A percentile compares a stretch with the other conserved stretches of the same genome.
Evolutionary conservation across 92 coral and sea anemone genomes (phyloP).

Genomic region (Actinostola sp.): DNA sequence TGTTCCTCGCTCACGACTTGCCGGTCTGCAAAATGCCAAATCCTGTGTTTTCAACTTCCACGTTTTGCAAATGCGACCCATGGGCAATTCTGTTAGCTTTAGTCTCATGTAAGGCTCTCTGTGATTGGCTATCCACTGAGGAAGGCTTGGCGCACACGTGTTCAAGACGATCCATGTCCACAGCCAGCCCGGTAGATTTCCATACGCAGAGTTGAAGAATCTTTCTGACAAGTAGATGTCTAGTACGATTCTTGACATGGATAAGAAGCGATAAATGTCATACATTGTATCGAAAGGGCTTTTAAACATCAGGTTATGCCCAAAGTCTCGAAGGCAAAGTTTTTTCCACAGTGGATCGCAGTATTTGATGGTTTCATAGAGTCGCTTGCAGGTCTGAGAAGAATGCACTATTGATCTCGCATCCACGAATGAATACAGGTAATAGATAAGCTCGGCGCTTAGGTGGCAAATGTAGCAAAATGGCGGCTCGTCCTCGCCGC

Average conservation of each 20-base stretch:
- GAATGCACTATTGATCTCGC: slow-evolving; percentile 61
- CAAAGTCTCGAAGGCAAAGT: slow-evolving; percentile 77
- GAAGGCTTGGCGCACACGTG: slow-evolving; percentile 86
- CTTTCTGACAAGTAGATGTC: slow-evolving; percentile 79
- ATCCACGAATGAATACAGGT: slow-evolving; percentile 62
- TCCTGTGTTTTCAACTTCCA: slow-evolving; percentile 88
- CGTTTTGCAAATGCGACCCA: slow-evolving; percentile 80
- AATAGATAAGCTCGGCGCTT: slow-evolving; percentile 78
- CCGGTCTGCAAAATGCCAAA: slow-evolving; percentile 48
- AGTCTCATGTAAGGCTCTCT: slow-evolving; percentile 84
- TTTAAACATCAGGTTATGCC: slow-evolving; percentile 60
- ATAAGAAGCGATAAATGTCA: slow-evolving; percentile 75
- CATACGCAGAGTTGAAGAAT: slow-evolving; percentile 79
- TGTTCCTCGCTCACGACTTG: slow-evolving; percentile 87
- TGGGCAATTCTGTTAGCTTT: slow-evolving; percentile 82
- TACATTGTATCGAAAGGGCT: slow-evolving; percentile 69
- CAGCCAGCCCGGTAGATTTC: slow-evolving; percentile 92
- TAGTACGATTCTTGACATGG: slow-evolving; percentile 80
- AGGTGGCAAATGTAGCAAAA: slow-evolving; percentile 52
- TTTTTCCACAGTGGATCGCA: slow-evolving; percentile 85
- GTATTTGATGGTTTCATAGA: slow-evolving; percentile 55
- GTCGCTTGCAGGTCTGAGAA: slow-evolving; percentile 75
- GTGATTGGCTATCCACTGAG: slow-evolving; percentile 86
- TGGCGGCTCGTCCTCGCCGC: slow-evolving; percentile 5
- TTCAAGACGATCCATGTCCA: slow-evolving; percentile 96